phyloP scores from a whole-genome alignment of 2,888 invertebrate species.

The Mythimna loreyi region DNA sequence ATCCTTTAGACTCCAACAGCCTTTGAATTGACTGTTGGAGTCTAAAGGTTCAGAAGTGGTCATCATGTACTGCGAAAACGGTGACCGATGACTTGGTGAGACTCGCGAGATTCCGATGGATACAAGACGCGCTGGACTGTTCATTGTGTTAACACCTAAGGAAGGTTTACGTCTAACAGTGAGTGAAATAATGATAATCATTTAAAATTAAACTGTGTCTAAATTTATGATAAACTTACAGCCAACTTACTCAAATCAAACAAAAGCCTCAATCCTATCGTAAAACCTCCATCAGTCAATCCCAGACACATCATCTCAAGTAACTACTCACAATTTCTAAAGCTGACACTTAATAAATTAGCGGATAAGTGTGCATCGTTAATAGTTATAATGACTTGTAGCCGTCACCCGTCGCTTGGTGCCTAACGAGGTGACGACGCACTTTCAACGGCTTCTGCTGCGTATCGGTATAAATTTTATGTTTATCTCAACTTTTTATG shows the following conservation, averaged over 20 bases:
- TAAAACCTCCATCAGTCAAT: conserved; percentile 5
- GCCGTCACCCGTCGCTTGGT: conserved; percentile 39
- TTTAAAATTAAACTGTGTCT: too few species aligned
- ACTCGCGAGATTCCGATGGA: too few species aligned
- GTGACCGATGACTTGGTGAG: too few species aligned
- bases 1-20: too few species aligned
- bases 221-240: too few species aligned
- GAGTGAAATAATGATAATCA: too few species aligned
- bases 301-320: conserved; percentile 18
- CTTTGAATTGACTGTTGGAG: too few species aligned
- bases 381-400: conserved; percentile 48
- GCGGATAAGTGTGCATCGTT: conserved; percentile 44
- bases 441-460: conserved; percentile 12
- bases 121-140: too few species aligned
- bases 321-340: conserved; percentile 18
- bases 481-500: conserved; percentile 23
- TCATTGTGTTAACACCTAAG: too few species aligned
- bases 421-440: conserved; percentile 52
- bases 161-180: too few species aligned
- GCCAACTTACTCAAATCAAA: background rate
- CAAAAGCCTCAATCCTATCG: background rate
- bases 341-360: conserved; percentile 29
- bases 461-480: conserved; percentile 30
- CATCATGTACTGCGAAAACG: too few species aligned
- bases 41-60: too few species aligned